Base-by-base conservation (phyloP, 1,140 invertebrate species). In the Monomorium pharaonis region DNA sequence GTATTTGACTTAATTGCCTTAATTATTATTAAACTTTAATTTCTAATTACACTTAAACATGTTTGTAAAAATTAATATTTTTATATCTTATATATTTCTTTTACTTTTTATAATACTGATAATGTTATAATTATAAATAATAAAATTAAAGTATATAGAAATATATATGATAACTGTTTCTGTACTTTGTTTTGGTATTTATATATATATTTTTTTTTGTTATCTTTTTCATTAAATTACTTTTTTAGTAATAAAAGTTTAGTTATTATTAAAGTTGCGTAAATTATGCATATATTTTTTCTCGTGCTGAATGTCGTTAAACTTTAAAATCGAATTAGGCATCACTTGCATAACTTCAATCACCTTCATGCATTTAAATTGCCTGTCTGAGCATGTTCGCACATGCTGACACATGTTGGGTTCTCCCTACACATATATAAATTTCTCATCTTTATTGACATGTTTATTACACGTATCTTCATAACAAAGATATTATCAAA, bases 301-400 rank as follows among this genome's bases (percentile, higher is more conserved):
- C 7, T 30, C 33, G 30, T 51, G 16, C 9, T 16, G 14, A 21
- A 70, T 1, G 12, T 81, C 51, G 37, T 81, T 81, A 9, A 77
- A 30, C 14, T 77, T 69, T 81, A 56, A 81, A 81, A n/a, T 18
- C 18, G n/a, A 33, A 77, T 58, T 63, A 42, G 16, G 12, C 30
- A 21, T 76, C 37, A 7, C 75, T 77, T 49, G 47, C 63, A 18
- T 80, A 72, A 81, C 49, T 81, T 70, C 33, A 81, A 81, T 81
- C 78, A 56, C 65, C 49, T 81, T 81, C 65, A 81, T 81, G 78
- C 78, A 81, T 81, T 81, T 81, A 81, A 81, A 81, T 81, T 56
- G 78, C 33, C 24, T 67, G 33, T 56, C 77, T 81, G 33, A 78
- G 49, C 49, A 56, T 24, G 49, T 56, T 58, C 37, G 37, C 65